Conservation (phyloP, 2,797 vertebrate species). For the Pipistrellus kuhlii region DNA sequence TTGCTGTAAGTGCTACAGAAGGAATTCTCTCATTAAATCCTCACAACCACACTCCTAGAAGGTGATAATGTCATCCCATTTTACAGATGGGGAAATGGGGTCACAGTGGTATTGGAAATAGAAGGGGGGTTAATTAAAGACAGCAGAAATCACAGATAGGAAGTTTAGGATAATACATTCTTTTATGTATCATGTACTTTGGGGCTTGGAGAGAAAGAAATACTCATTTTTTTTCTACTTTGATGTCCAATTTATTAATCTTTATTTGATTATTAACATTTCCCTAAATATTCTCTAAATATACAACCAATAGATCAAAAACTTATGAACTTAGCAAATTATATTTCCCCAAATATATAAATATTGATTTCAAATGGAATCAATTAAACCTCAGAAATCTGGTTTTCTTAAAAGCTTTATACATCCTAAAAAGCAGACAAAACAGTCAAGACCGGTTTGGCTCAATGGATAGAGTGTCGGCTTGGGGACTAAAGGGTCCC, state of each 20-base stretch:
- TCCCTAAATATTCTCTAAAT: constrained; percentile 38
- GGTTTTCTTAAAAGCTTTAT: constrained; percentile 30
- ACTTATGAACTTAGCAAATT: constrained; percentile 58
- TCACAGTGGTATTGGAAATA: constrained; percentile 25
- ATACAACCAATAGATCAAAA: constrained; percentile 60
- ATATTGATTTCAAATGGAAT: constrained; percentile 64
- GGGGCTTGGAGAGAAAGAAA: not conserved
- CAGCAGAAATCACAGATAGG: constrained; percentile 43
- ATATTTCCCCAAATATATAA: constrained; percentile 68
- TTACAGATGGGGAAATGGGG: constrained; percentile 5
- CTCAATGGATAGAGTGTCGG: too few relatives aligned
- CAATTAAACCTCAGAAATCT: constrained; percentile 51
- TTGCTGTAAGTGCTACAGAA: not conserved
- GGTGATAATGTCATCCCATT: not conserved
- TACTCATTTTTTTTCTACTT: constrained; percentile 62
- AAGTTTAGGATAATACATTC: constrained; percentile 61
- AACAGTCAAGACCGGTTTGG: too few relatives aligned
- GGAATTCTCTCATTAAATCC: not conserved
- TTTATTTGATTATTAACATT: constrained; percentile 72
- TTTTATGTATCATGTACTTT: constrained; percentile 61
- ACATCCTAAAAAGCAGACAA: constrained; percentile 14
- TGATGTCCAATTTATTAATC: constrained; percentile 62
- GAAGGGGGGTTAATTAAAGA: constrained; percentile 32
- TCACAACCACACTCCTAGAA: not conserved
- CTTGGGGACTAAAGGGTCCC: too few relatives aligned